Base-by-base conservation (phyloP, 2,797 vertebrate species). In the Bovichtus diacanthus region DNA sequence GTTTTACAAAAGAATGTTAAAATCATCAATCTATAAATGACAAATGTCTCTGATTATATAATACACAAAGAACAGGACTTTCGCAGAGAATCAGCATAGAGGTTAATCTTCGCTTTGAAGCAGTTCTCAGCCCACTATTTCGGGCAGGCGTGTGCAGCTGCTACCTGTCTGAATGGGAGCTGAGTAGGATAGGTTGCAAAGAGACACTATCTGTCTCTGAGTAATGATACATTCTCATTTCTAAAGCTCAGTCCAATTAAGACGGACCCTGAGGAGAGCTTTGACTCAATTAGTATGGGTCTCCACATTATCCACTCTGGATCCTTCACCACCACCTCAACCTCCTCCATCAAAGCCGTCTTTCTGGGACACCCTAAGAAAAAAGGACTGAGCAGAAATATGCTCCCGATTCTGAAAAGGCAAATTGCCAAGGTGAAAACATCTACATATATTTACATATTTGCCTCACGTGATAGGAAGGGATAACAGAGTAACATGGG, bases 221-320 rank as follows among this genome's bases (percentile, higher is more conserved):
- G 88, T 85, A 84, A 94, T 91, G 88, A 92, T 92, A 86, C 79
- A 83, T 76, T 90, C 82, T 91, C 83, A 85, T 87, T 93, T 91
- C 87, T 65, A 54, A 76, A 83, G 86, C 91, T 90, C 88, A 65
- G 85, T 88, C 89, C 90, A 94, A 94, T 93, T 93, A 92, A 82
- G 68, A 62, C 0, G 13, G 72, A 87, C 91, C 93, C 94, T 46
- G 75, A 87, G 87, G 93, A 91, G 80, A 82, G 88, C 82, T 85
- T 67, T 46, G 73, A 81, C 90, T 92, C 90, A 83, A 91, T 93
- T 93, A 95, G 92, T 77, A 79, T 56, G 81, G 84, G 88, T 81
- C 87, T 91, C 88, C 82, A 86, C 90, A 90, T 90, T 87, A 88
- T 87, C 90, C 90, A 87, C 89, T 81, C 44, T 73, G 77, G 82